phyloP scores from a whole-genome alignment of 2,888 invertebrate species.

The Cremastinae sp. region DNA sequence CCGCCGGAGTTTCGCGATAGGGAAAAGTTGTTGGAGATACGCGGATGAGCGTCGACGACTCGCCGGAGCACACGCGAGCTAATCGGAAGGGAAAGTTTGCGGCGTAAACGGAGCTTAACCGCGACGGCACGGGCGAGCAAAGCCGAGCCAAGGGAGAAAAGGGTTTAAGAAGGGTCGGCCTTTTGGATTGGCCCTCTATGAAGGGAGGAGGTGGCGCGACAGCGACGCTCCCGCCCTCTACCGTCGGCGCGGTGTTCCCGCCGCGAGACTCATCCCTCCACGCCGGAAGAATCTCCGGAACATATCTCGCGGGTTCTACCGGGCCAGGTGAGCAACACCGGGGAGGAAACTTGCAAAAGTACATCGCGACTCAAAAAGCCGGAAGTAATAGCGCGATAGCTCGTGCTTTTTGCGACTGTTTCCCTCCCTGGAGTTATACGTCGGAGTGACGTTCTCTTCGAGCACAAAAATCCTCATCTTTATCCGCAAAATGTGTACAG shows the following conservation, averaged over 20 bases:
- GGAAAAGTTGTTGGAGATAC: conserved; percentile 6
- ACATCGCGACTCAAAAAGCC: conserved; percentile 79
- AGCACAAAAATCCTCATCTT: conserved; percentile 21
- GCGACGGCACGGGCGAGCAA: conserved; percentile 58
- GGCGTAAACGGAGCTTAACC: conserved; percentile 76
- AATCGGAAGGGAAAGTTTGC: conserved; percentile 72
- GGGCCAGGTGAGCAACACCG: conserved; percentile 36
- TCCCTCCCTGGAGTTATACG: conserved; percentile 67
- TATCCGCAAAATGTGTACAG: conserved; percentile 69
- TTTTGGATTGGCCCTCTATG: conserved; percentile 24
- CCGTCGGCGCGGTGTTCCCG: conserved; percentile 7
- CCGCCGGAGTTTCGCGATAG: neutral
- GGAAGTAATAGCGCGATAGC: conserved; percentile 77
- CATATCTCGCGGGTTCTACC: conserved; percentile 49
- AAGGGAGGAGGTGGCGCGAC: conserved; percentile 42
- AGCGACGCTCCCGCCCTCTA: conserved; percentile 33
- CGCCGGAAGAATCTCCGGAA: conserved; percentile 6
- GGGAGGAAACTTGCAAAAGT: conserved; percentile 77
- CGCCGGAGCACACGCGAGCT: conserved; percentile 50
- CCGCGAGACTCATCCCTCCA: conserved; percentile 16
- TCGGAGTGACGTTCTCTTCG: conserved; percentile 63
- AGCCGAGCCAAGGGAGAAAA: conserved; percentile 48
- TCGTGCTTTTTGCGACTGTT: conserved; percentile 67
- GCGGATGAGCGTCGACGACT: conserved; percentile 39
- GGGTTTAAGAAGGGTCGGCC: conserved; percentile 58